A percentile compares a stretch with the other conserved stretches of the same genome.
These are phyloP conservation scores for Spatulosminthurus flaviceps DNA, from an alignment of 2,888 invertebrate genomes.

Conservation along the genomic window DNA sequence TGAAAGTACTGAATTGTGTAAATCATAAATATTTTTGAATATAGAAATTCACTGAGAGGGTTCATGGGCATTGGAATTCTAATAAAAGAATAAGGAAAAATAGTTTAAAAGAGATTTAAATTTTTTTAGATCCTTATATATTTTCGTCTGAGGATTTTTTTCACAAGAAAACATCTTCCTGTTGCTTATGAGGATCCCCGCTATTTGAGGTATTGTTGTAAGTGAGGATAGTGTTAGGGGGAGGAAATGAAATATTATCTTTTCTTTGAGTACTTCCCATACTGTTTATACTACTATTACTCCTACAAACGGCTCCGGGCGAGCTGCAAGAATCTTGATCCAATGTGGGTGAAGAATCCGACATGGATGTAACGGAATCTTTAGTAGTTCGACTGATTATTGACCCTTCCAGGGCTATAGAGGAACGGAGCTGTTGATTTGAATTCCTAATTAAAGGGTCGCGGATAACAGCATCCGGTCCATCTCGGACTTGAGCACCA, in stretches of 20 bases:
- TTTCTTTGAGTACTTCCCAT: conserved; percentile 25
- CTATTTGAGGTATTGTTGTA: not conserved
- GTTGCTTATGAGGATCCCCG: conserved; percentile 21
- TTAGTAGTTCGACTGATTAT: conserved; percentile 20
- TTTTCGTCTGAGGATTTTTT: not conserved
- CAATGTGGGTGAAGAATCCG: conserved; percentile 21
- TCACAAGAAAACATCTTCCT: not conserved
- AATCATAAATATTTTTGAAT: too few species aligned
- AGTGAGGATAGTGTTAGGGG: not conserved
- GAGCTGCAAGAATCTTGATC: conserved; percentile 32
- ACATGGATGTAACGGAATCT: conserved; percentile 43
- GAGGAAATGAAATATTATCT: conserved; percentile 27
- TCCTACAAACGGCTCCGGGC: conserved; percentile 18
- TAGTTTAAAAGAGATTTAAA: too few species aligned
- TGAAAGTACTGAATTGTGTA: too few species aligned
- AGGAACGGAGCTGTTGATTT: not conserved
- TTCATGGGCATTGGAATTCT: too few species aligned
- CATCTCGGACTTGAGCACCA: not conserved
- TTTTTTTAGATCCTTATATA: too few species aligned
- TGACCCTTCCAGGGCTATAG: not conserved
- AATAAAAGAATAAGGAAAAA: too few species aligned
- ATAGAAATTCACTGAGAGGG: too few species aligned
- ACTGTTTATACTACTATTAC: conserved; percentile 46
- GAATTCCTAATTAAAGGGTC: not conserved
- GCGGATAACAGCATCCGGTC: conserved; percentile 28